Percentiles rank a stretch among this genome's conserved stretches.
Evolutionary conservation across 2,888 invertebrate genomes (phyloP).

Genomic region (Heliconius erato): DNA sequence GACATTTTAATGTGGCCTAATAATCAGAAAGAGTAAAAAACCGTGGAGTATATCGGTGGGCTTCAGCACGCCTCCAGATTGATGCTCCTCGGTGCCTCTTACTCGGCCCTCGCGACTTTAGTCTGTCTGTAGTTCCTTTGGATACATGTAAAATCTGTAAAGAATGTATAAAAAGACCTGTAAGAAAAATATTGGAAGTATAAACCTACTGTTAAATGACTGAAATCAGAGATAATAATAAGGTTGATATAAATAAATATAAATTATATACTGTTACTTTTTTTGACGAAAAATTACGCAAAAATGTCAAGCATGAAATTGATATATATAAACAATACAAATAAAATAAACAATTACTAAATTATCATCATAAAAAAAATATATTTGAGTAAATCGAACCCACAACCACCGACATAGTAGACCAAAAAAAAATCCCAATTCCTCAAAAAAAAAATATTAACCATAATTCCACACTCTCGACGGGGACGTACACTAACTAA

Average conservation of each 20-base stretch:
- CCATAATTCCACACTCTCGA: neutral
- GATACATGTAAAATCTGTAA: conserved; percentile 23
- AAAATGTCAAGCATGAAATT: neutral
- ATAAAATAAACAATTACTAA: neutral
- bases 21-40: conserved; percentile 81
- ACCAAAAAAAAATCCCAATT: neutral
- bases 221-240: neutral
- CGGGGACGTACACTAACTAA: too few species aligned
- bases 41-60: conserved; percentile 75
- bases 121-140: conserved; percentile 57
- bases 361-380: too few species aligned
- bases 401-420: too few species aligned
- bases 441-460: neutral
- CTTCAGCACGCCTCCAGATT: conserved; percentile 81
- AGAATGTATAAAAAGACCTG: neutral
- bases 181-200: neutral
- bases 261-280: neutral
- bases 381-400: too few species aligned
- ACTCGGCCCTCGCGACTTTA: conserved; percentile 60
- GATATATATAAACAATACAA: neutral
- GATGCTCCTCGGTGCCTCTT: conserved; percentile 65
- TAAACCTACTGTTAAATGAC: neutral
- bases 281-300: neutral
- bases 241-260: neutral
- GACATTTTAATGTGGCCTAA: conserved; percentile 84